These are phyloP conservation scores for Drosophila yooni DNA, from an alignment of 2,888 invertebrate genomes.

Conservation along the genomic window DNA sequence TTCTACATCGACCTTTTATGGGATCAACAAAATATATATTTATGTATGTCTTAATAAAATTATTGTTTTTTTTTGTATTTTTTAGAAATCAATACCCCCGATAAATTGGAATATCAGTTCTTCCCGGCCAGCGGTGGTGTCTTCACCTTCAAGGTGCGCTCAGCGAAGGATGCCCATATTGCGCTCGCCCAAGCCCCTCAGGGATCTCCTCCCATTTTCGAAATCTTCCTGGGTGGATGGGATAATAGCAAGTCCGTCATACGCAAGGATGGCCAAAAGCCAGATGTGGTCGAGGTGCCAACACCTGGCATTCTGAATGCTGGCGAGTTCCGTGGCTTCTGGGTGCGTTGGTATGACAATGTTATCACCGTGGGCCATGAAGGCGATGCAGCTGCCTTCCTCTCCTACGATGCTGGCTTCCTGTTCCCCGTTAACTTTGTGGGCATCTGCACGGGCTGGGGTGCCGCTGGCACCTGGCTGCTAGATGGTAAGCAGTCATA, in stretches of 20 bases:
- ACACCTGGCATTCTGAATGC: conserved; percentile 90
- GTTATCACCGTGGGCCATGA: conserved; percentile 90
- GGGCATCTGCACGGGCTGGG: conserved; percentile 95
- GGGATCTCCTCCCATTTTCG: conserved; percentile 92
- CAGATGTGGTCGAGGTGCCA: conserved; percentile 89
- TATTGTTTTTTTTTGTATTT: neutral
- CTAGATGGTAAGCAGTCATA: conserved; percentile 88
- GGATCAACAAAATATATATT: neutral
- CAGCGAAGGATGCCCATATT: conserved; percentile 93
- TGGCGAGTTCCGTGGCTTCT: conserved; percentile 92
- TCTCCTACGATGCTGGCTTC: conserved; percentile 90
- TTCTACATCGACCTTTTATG: neutral
- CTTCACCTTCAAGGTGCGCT: conserved; percentile 91
- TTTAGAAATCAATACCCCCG: conserved; percentile 90
- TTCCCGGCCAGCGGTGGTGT: conserved; percentile 89
- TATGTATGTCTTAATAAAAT: neutral
- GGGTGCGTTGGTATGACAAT: conserved; percentile 92
- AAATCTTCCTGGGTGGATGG: conserved; percentile 96
- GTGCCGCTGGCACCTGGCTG: conserved; percentile 92
- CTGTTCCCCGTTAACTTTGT: conserved; percentile 90
- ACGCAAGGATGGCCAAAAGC: conserved; percentile 91
- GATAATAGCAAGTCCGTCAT: conserved; percentile 93
- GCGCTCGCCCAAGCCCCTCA: conserved; percentile 90
- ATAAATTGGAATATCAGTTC: conserved; percentile 93
- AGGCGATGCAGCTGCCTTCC: conserved; percentile 89